phyloP scores from a whole-genome alignment of 2,113 vertebrate species.

The Ptyas mucosa region DNA sequence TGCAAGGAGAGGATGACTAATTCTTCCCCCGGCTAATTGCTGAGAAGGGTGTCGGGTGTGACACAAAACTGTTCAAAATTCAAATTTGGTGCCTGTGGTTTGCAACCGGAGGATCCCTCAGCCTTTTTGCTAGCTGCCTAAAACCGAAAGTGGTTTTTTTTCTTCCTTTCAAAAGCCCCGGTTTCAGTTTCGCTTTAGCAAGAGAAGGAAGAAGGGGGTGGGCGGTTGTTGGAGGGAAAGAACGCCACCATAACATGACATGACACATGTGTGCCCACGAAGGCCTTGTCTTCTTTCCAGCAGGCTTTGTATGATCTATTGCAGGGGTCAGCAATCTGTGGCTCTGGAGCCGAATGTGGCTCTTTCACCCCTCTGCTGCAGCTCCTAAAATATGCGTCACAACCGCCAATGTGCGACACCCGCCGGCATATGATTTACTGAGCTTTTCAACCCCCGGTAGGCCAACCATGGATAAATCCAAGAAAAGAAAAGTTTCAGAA shows the following conservation, averaged over 20 bases:
- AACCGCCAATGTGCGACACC: too few relatives aligned
- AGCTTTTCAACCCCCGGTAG: too few relatives aligned
- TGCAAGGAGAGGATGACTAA: neutral
- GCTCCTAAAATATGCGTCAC: too few relatives aligned
- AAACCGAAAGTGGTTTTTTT: neutral
- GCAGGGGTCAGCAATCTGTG: too few relatives aligned
- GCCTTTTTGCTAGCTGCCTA: neutral
- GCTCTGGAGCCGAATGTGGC: too few relatives aligned
- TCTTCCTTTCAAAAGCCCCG: too few relatives aligned
- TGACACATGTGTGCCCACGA: too few relatives aligned
- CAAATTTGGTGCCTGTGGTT: neutral
- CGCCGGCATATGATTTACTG: too few relatives aligned
- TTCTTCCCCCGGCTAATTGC: neutral
- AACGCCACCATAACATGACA: neutral
- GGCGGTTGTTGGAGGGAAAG: too few relatives aligned
- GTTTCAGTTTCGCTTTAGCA: neutral
- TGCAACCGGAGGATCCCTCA: neutral
- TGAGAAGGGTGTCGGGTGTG: neutral
- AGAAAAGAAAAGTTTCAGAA: too few relatives aligned
- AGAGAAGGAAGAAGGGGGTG: neutral
- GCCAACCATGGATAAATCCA: too few relatives aligned
- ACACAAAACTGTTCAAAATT: neutral
- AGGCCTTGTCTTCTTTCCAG: neutral
- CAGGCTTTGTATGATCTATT: neutral
- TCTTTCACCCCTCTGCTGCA: too few relatives aligned